phyloP scores from a whole-genome alignment of 2,888 invertebrate species.

The Hipparchia sbordonii region DNA sequence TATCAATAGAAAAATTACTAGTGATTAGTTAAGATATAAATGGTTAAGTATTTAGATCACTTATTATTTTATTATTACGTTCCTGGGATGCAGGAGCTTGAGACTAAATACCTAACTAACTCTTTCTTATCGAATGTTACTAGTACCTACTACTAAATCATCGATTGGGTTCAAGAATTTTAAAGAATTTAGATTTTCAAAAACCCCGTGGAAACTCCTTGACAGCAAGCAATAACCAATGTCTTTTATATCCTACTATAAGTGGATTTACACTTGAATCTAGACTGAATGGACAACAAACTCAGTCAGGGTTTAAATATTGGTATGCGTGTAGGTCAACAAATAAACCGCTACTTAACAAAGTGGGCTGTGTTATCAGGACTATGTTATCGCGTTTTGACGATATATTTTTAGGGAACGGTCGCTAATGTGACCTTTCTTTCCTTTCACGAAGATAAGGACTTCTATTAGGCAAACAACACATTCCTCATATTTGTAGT shows the following conservation, averaged over 20 bases:
- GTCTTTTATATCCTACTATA: too few relatives aligned
- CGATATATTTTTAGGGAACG: slow-evolving; percentile 39
- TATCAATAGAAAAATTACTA: not conserved
- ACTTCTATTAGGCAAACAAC: slow-evolving; percentile 26
- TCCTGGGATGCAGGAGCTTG: not conserved
- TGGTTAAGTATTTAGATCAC: not conserved
- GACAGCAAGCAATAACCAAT: too few relatives aligned
- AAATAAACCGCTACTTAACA: slow-evolving; percentile 24
- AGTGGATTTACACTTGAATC: too few relatives aligned
- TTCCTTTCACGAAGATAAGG: slow-evolving; percentile 42
- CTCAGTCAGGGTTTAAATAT: not conserved
- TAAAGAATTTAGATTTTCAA: not conserved
- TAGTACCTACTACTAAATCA: not conserved
- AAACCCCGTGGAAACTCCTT: too few relatives aligned
- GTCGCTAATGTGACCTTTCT: slow-evolving; percentile 46
- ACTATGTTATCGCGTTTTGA: slow-evolving; percentile 37
- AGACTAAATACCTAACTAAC: not conserved
- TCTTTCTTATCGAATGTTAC: not conserved
- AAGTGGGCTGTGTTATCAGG: slow-evolving; percentile 26
- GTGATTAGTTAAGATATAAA: not conserved
- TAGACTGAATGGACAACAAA: not conserved
- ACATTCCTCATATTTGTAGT: slow-evolving; percentile 20
- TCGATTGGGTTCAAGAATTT: not conserved
- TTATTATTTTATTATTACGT: not conserved
- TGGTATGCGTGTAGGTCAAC: slow-evolving; percentile 20